These are phyloP conservation scores for Danio kyathit DNA, from an alignment of 2,797 vertebrate species.

Conservation along the genomic window DNA sequence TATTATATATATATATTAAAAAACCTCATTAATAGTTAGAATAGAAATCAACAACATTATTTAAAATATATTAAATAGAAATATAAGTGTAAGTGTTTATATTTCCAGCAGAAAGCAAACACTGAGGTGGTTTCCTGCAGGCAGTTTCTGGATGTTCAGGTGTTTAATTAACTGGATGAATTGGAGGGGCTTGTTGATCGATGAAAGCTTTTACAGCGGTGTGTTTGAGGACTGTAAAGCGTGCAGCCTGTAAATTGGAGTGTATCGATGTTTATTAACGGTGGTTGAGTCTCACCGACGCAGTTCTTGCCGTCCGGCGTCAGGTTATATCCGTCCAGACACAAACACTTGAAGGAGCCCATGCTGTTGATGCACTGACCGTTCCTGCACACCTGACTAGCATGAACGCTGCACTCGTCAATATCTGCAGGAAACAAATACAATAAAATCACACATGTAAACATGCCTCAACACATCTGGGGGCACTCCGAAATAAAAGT, in stretches of 20 bases:
- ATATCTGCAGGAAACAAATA: slow-evolving; percentile 78
- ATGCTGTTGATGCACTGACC: slow-evolving; percentile 92
- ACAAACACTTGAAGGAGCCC: slow-evolving; percentile 93
- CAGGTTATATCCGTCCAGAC: slow-evolving; percentile 91
- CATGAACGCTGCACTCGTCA: slow-evolving; percentile 88
- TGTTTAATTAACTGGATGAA: neutral
- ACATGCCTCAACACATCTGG: neutral
- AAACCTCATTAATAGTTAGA: no score
- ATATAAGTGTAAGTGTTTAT: no score
- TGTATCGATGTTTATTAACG: no score
- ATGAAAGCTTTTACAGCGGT: neutral
- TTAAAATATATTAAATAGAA: no score
- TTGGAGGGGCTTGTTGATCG: neutral
- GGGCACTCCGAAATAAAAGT: no score
- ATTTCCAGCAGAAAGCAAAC: no score
- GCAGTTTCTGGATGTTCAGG: neutral
- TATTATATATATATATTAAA: no score
- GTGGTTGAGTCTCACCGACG: slow-evolving; percentile 80
- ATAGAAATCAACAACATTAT: no score
- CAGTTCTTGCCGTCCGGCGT: slow-evolving; percentile 92
- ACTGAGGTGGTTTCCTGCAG: no score
- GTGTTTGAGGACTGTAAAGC: neutral
- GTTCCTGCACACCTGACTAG: slow-evolving; percentile 90
- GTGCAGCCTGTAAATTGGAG: neutral
- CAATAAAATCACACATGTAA: neutral